Conservation (phyloP, 2,113 vertebrate genomes). For the Falco punctatus region DNA sequence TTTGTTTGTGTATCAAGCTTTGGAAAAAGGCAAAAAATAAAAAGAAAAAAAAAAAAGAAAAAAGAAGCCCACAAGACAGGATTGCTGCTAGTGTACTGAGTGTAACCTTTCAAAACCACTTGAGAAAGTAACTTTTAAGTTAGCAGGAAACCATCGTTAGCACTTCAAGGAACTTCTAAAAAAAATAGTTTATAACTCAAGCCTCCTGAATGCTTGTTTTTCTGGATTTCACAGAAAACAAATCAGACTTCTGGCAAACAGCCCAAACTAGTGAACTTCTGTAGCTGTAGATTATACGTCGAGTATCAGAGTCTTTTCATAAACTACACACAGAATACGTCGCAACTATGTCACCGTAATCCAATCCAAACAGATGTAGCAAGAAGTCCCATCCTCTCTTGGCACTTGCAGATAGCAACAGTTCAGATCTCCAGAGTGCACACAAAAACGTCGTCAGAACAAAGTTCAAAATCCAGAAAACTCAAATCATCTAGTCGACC, state of each 20-base stretch:
- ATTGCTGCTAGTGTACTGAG: constrained; percentile 18
- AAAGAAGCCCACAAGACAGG: constrained; percentile 26
- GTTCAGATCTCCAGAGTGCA: constrained; percentile 39
- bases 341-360: constrained; percentile 64
- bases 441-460: constrained; percentile 28
- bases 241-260: constrained; percentile 42
- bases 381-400: constrained; percentile 40
- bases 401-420: constrained; percentile 15
- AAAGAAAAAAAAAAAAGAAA: neutral
- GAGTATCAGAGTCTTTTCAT: constrained; percentile 44
- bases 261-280: constrained; percentile 8
- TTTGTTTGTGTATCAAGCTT: neutral
- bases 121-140: constrained; percentile 29
- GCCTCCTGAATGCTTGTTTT: constrained; percentile 42
- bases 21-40: neutral
- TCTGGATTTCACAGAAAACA: constrained; percentile 30
- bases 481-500: constrained; percentile 32
- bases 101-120: constrained; percentile 15
- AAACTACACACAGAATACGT: neutral
- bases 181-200: constrained; percentile 22
- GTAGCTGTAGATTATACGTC: neutral
- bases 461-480: constrained; percentile 72
- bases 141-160: neutral
- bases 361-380: constrained; percentile 62
- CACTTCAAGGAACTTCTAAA: constrained; percentile 49